Evolutionary conservation across 2,797 vertebrate genomes (phyloP).

Genomic region (Trichosurus vulpecula): DNA sequence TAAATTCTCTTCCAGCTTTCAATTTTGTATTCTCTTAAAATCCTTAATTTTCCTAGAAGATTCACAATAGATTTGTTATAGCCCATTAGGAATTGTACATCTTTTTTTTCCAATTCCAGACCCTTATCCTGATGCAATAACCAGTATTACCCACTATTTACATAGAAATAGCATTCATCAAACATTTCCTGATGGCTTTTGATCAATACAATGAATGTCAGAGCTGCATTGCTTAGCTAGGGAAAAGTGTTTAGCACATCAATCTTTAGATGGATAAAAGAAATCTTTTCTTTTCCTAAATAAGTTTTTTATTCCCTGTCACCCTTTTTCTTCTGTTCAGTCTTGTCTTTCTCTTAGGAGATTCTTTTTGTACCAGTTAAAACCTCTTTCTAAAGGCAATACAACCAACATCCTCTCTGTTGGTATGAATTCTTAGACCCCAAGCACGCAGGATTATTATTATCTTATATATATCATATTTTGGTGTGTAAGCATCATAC

Average conservation of each 20-base stretch:
- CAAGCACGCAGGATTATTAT: background rate
- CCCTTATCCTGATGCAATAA: conserved; percentile 35
- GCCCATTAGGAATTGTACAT: background rate
- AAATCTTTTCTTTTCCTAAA: background rate
- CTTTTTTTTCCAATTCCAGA: conserved; percentile 9
- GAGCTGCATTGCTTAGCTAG: conserved; percentile 68
- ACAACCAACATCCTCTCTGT: background rate
- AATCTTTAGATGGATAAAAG: conserved; percentile 56
- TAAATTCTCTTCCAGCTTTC: background rate
- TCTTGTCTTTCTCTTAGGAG: background rate
- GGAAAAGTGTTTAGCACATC: conserved; percentile 26
- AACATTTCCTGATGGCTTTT: conserved; percentile 68
- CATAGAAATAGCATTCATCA: conserved; percentile 72
- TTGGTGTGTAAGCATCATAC: background rate
- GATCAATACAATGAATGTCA: conserved; percentile 75
- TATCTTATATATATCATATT: background rate
- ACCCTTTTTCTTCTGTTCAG: background rate
- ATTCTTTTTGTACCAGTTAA: background rate
- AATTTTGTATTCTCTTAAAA: background rate
- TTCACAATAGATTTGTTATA: background rate
- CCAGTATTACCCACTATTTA: conserved; percentile 61
- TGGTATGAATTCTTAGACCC: background rate
- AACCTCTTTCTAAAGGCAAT: background rate
- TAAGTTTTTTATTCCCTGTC: background rate
- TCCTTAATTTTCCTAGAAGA: background rate